Evolutionary conservation across 2,113 vertebrate species (phyloP), one percentile per base, ranked within the genome.

Genomic region (Alouatta palliata): DNA sequence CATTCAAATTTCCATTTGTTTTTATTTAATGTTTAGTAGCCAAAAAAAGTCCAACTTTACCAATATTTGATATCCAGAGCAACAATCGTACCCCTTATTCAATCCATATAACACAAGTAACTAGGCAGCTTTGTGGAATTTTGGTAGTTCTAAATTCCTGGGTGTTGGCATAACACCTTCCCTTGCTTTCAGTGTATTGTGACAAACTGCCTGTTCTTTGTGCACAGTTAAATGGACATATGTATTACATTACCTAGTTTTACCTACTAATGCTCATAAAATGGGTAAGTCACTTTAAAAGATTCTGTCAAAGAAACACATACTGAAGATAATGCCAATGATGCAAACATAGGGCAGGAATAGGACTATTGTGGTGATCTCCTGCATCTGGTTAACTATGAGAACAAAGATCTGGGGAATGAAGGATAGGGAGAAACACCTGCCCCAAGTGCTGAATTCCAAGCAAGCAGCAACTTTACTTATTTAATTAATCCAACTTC

Each of bases 301-400:
- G 40, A 91, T 49, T 73, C 43, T 94, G 66, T 64, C 61, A 88
- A 88, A 96, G n/a, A 89, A 81, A 76, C 19, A 92, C 35, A 89
- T 75, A 86, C 25, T 86, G 43, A 88, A 91, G 35, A 89, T 73
- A 85, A 85, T 23, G 13, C 23, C 73, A 64, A 84, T 8, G 27
- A 91, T 5, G 13, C 6, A 75, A 81, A 61, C 4, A 68, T 9
- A 70, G 12, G 11, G 6, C 66, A 17, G 40, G n/a, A 54, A 90
- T 0, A 83, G 21, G 30, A 61, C 5, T 25, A 19, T 43, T 90
- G 64, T 95, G 90, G 32, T 76, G 30, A 88, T 68, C 47, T 83
- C 30, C 37, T 47, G 76, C 13, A 75, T 70, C 19, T 94, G 32
- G 16, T 0, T 87, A 73, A 96, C 12, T 21, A 54, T n/a, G 16